A percentile compares a stretch with the other conserved stretches of the same genome.
These are phyloP conservation scores for Pteropus alecto DNA, from an alignment of 2,113 vertebrate species.

Conservation along the genomic window DNA sequence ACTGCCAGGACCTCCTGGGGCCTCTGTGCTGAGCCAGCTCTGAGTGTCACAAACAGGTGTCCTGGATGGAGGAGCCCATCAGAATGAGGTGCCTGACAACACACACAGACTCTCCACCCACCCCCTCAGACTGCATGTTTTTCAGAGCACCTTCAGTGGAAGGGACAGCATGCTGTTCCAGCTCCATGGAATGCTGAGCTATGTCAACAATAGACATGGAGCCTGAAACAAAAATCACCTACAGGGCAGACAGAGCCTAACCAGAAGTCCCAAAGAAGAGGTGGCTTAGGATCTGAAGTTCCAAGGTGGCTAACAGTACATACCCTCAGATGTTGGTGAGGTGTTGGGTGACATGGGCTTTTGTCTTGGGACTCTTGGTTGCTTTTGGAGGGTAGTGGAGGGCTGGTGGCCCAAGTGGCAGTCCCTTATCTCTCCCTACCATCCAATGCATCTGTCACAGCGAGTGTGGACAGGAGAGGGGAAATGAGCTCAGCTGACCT, in stretches of 20 bases:
- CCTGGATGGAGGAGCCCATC: not conserved
- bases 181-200: conserved; percentile 26
- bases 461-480: not conserved
- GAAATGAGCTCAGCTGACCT: not conserved
- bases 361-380: not conserved
- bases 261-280: not conserved
- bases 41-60: not conserved
- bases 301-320: not conserved
- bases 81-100: not conserved
- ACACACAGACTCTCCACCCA: not conserved
- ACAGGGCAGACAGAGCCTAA: not conserved
- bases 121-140: not conserved
- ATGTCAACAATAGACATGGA: conserved; percentile 36
- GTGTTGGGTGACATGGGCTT: not conserved
- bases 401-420: not conserved
- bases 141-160: conserved; percentile 25
- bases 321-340: not conserved
- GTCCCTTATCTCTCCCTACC: not conserved
- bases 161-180: conserved; percentile 56
- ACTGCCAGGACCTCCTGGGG: not conserved
- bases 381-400: not conserved
- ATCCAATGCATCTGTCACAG: not conserved
- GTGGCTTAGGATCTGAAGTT: not conserved
- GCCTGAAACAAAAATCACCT: conserved; percentile 34
- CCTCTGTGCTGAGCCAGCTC: not conserved